Base-by-base conservation (phyloP, 2,888 invertebrate species). In the Hydriomena furcata region DNA sequence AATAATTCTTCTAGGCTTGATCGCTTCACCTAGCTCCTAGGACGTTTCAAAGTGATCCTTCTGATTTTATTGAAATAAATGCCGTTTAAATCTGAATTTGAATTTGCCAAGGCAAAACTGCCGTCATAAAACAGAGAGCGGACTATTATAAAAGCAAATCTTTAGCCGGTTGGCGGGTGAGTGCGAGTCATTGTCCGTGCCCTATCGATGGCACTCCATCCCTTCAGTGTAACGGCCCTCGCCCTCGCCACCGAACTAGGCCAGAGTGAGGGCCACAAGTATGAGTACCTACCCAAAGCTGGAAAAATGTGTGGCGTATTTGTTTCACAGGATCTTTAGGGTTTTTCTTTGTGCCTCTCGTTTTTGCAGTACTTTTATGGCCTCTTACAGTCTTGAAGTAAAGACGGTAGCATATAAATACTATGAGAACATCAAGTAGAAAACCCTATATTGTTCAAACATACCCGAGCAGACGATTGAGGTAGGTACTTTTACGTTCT, bases 181-280 rank as follows among this genome's bases (percentile, higher is more conserved):
- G 52, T 24, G 44, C 36, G 50, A 45, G 38, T 43, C 52, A 58
- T 62, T 58, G 60, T 60, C 58, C 58, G 60, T 48, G 52, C 58
- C 58, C 58, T 58, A 61, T 61, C 61, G 61, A 61, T 51, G 58
- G 54, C 55, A 47, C 58, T 58, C 28, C 45, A 56, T 47, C 37
- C 37, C 31, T n/a, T 46, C 41, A 10, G 41, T 27, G 47, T 30
- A 40, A 32, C 55, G 52, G 49, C 58, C 44, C 55, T 44, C 10
- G 37, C 52, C 43, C 20, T 25, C 47, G 51, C 49, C 50, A 45
- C 49, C 50, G 47, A 58, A 58, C 61, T 61, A 56, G 61, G 58
- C 54, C 61, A 48, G 37, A 35, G 37, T 49, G 51, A 61, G 58
- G 31, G 50, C 58, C 30, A 21, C 47, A 20, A 24, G 12, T n/a